A percentile compares a stretch with the other conserved stretches of the same genome.
These are phyloP conservation scores for Melanotaenia boesemani DNA, from an alignment of 2,797 vertebrate genomes.

Conservation along the genomic window DNA sequence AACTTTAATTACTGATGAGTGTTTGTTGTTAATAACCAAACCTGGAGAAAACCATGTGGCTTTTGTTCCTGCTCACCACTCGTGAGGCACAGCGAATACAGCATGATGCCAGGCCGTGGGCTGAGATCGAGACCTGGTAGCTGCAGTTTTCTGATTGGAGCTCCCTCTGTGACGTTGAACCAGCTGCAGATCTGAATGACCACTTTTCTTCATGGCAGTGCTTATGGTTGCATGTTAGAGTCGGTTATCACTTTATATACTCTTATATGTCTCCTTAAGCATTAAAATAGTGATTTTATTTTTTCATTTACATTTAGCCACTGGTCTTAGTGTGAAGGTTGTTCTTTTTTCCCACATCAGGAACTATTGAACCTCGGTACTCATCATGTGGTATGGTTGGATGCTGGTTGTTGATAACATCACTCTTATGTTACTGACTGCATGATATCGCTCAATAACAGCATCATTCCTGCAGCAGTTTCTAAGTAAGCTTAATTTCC, in stretches of 20 bases:
- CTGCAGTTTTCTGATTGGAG: background rate
- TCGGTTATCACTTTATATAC: background rate
- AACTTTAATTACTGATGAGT: too few species aligned
- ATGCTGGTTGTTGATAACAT: background rate
- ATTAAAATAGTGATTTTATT: background rate
- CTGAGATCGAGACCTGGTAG: background rate
- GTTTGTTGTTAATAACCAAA: too few species aligned
- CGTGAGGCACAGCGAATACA: background rate
- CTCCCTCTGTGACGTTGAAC: background rate
- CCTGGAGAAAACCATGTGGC: too few species aligned
- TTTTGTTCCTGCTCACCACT: background rate
- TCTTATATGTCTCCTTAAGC: background rate
- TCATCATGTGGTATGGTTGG: background rate
- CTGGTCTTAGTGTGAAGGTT: background rate
- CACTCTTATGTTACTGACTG: background rate
- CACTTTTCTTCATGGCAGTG: background rate
- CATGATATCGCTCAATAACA: background rate
- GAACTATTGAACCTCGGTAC: background rate
- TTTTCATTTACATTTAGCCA: background rate
- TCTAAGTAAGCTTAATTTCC: background rate
- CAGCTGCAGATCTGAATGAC: background rate
- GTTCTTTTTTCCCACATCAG: background rate
- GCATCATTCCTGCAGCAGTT: background rate
- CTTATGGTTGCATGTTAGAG: background rate
- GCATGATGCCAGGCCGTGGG: background rate